Conservation (phyloP, 1,140 invertebrate species). For the Aphelinus certus region DNA sequence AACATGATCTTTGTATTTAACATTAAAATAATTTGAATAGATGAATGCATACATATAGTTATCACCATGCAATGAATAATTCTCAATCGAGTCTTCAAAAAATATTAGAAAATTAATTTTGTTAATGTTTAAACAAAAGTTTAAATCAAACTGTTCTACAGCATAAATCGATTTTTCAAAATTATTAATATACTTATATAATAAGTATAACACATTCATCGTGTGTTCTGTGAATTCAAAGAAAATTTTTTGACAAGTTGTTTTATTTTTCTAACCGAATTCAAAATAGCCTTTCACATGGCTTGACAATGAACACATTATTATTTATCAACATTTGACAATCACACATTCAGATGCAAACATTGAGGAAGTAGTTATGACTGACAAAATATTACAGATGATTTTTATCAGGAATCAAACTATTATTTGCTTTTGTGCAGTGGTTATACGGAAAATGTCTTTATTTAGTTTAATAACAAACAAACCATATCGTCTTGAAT, state of each 20-base stretch:
- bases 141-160: neutral
- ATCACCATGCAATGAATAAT: too few species aligned
- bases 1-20: too few species aligned
- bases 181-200: slow-evolving; percentile 3
- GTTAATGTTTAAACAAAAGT: neutral
- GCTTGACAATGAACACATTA: slow-evolving; percentile 35
- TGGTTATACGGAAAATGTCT: slow-evolving; percentile 2
- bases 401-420: slow-evolving; percentile 11
- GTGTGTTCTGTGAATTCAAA: slow-evolving; percentile 12
- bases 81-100: neutral
- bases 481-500: neutral
- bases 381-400: slow-evolving; percentile 2
- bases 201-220: slow-evolving; percentile 17
- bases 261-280: slow-evolving; percentile 25
- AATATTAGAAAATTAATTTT: neutral
- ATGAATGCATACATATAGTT: slow-evolving; percentile 21
- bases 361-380: slow-evolving; percentile 23
- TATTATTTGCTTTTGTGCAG: slow-evolving; percentile 24
- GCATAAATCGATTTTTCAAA: slow-evolving; percentile 12
- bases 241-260: too few species aligned
- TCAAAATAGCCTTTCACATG: slow-evolving; percentile 24
- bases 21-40: slow-evolving; percentile 29
- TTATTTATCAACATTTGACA: slow-evolving; percentile 32
- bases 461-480: neutral
- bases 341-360: slow-evolving; percentile 27